Evolutionary conservation across 2,888 invertebrate species (phyloP).

Genomic region (Microplitis manilae): DNA sequence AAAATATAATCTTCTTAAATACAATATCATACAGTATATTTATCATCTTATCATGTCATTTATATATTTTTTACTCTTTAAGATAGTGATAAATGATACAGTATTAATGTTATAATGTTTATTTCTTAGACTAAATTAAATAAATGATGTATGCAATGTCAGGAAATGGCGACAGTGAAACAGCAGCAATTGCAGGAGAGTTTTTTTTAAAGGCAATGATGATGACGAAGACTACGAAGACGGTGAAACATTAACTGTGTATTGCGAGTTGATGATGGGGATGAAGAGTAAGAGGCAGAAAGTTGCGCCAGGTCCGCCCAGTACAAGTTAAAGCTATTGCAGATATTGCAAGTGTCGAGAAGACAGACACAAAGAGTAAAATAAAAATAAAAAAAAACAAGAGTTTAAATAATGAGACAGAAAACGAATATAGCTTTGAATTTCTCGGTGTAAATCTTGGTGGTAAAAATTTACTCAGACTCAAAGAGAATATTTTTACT

Average conservation of each 20-base stretch:
- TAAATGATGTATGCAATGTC: slow-evolving; percentile 35
- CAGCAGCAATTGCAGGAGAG: slow-evolving; percentile 2
- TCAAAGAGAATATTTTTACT: slow-evolving; percentile 3
- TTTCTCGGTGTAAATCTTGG: neutral
- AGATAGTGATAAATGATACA: slow-evolving; percentile 1
- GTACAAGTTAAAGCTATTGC: slow-evolving; percentile 5
- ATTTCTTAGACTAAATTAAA: slow-evolving; percentile 27
- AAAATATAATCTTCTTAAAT: neutral
- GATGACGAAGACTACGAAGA: slow-evolving; percentile 2
- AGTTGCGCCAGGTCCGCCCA: slow-evolving; percentile 33
- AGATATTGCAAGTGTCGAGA: slow-evolving; percentile 15
- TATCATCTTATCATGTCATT: slow-evolving; percentile 1
- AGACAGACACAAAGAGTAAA: slow-evolving; percentile 11
- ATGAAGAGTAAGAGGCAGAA: slow-evolving; percentile 14
- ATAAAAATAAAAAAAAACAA: slow-evolving; percentile 10
- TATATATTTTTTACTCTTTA: neutral
- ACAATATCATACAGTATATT: slow-evolving; percentile 3
- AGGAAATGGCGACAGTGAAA: slow-evolving; percentile 22
- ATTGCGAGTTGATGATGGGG: neutral
- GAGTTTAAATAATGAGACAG: slow-evolving; percentile 1
- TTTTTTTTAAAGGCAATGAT: neutral
- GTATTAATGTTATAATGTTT: neutral
- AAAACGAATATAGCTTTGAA: neutral
- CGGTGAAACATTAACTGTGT: slow-evolving; percentile 24
- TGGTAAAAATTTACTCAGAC: neutral